Evolutionary conservation across 1,140 invertebrate genomes (phyloP).

Genomic region (Drosophila subobscura): DNA sequence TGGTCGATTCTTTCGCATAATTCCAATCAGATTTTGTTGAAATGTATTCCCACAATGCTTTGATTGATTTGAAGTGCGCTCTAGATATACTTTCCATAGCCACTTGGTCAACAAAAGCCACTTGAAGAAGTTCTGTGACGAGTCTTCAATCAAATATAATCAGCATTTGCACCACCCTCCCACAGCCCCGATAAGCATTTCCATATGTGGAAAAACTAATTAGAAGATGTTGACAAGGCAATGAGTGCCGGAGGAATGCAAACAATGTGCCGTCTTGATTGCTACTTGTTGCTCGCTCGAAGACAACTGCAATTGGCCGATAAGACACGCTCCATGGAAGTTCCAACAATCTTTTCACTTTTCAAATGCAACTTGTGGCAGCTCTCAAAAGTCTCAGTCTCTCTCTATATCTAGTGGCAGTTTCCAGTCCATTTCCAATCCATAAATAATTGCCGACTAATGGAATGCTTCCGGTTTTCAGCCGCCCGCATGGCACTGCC

Average conservation of each 20-base stretch:
- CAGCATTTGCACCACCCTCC: conserved; percentile 2
- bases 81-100: no score
- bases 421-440: conserved; percentile 11
- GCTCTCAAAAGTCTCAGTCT: no score
- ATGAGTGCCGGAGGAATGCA: conserved; percentile 67
- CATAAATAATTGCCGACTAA: conserved; percentile 59
- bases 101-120: conserved; percentile 8
- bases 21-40: no score
- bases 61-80: no score
- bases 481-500: conserved; percentile 49
- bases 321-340: conserved; percentile 66
- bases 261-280: conserved; percentile 67
- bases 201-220: conserved; percentile 50
- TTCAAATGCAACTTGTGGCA: no score
- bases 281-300: conserved; percentile 49
- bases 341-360: no score
- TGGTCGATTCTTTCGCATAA: no score
- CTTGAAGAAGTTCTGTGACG: conserved; percentile 2
- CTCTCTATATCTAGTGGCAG: not conserved
- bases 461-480: conserved; percentile 63
- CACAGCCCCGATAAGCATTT: conserved; percentile 15
- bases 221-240: conserved; percentile 62
- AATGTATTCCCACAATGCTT: no score
- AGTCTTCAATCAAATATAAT: conserved; percentile 29
- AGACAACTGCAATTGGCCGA: conserved; percentile 63